Evolutionary conservation across 1,140 invertebrate genomes (phyloP), one percentile per base, ranked within the genome.

Genomic region (Goniozus legneri): DNA sequence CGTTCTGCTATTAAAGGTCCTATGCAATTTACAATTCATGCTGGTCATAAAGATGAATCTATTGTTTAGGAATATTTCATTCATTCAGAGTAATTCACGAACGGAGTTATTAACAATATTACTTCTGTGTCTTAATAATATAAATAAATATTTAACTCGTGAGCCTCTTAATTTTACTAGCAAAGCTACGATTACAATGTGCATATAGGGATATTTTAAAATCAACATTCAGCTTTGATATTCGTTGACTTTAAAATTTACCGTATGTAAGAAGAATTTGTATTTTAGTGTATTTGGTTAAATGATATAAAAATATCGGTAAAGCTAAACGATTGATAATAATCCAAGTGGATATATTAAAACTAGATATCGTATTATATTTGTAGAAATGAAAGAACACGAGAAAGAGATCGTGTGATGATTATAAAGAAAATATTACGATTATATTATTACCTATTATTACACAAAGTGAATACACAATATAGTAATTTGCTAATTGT

Each of bases 401-500:
- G 62, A 65, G 64, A 65, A 58, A 49, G 65, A 64, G 64, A 68
- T 64, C 64, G 65, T 65, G 68, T 64, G 71, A 69, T 66, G 65
- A 72, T 69, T 72, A 71, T 57, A 50, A 67, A 65, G 56, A 73
- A 69, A 65, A 69, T 67, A 74, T 72, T 70, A 73, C 63, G 58
- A 73, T 72, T 75, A 75, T 72, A 74, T 75, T 68, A 69, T 67
- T 73, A 73, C 65, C 62, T 71, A 74, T 73, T 75, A 74, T 71
- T 74, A 74, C 70, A 74, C 70, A 71, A 75, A 73, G 69, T 72
- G 68, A 73, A 73, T 73, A 74, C 65, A 75, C 69, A 67, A 72
- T 62, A 75, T 74, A 73, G 70, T 74, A 73, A 75, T 75, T 74
- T 75, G 70, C 71, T 74, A 74, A 75, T 75, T 74, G 70, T 75